phyloP scores from a whole-genome alignment of 2,797 vertebrate genomes.

The Pyrocephalus nanus region DNA sequence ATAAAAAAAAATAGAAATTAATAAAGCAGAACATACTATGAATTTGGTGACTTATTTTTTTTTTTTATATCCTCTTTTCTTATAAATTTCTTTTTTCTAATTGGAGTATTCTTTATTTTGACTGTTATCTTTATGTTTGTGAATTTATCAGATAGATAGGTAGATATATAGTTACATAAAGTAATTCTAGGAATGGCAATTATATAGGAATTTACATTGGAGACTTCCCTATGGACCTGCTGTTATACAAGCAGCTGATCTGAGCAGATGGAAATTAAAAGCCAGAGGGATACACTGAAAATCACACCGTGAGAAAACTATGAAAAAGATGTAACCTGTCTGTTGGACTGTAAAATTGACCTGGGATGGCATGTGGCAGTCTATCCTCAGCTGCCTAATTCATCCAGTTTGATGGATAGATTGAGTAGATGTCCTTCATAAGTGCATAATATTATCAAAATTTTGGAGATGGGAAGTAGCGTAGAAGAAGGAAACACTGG shows the following conservation, averaged over 20 bases:
- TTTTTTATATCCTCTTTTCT: not conserved
- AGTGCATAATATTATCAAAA: not conserved
- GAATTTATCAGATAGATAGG: not conserved
- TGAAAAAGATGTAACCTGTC: conserved; percentile 7
- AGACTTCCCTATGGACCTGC: not conserved
- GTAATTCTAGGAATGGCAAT: not conserved
- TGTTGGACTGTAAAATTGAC: conserved; percentile 10
- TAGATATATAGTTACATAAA: no score
- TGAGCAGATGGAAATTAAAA: conserved; percentile 49
- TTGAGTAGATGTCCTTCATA: not conserved
- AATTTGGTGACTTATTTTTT: not conserved
- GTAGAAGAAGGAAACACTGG: not conserved
- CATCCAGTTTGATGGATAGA: not conserved
- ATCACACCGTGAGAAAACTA: not conserved
- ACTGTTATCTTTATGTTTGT: not conserved
- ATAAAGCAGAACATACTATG: not conserved
- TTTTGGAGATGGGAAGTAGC: not conserved
- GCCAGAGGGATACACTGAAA: not conserved
- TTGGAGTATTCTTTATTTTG: not conserved
- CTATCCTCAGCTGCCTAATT: not conserved
- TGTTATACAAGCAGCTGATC: conserved; percentile 5
- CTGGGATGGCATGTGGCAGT: not conserved
- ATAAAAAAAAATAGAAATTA: not conserved
- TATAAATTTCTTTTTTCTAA: no score
- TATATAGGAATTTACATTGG: not conserved